phyloP scores from a whole-genome alignment of 2,113 vertebrate genomes.

The Planiliza haematocheilus region DNA sequence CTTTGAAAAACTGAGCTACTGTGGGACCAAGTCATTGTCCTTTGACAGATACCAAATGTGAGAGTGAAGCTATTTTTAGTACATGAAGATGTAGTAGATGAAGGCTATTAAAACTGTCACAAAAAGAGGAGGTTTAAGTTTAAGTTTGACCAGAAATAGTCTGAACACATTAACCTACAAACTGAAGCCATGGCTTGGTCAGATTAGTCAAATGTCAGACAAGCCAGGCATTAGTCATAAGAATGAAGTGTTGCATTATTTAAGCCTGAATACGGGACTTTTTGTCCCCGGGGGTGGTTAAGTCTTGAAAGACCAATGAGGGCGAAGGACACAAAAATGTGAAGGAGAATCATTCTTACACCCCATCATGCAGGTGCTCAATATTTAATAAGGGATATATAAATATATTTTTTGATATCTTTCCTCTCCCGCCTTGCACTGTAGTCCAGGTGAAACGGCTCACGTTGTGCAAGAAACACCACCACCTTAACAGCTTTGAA shows the following conservation, averaged over 20 bases:
- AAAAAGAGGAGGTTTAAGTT: constrained; percentile 32
- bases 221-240: constrained; percentile 10
- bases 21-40: constrained; percentile 16
- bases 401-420: constrained; percentile 23
- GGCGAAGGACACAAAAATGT: constrained; percentile 27
- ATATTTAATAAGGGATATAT: constrained; percentile 52
- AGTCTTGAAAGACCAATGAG: constrained; percentile 41
- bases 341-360: constrained; percentile 39
- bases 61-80: constrained; percentile 25
- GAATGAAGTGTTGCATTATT: constrained; percentile 56
- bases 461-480: constrained; percentile 2
- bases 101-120: constrained; percentile 38
- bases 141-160: constrained; percentile 24
- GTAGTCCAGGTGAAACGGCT: neutral
- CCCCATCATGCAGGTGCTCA: constrained; percentile 49
- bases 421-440: neutral
- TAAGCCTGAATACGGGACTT: constrained; percentile 62
- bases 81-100: neutral
- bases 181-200: constrained; percentile 30
- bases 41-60: constrained; percentile 45
- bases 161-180: constrained; percentile 11
- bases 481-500: constrained; percentile 9
- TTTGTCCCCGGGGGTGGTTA: constrained; percentile 58
- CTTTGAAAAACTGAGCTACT: constrained; percentile 2
- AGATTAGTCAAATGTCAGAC: constrained; percentile 63